These are phyloP conservation scores for Cheumatopsyche charites DNA, from an alignment of 1,140 invertebrate species.

Conservation along the genomic window DNA sequence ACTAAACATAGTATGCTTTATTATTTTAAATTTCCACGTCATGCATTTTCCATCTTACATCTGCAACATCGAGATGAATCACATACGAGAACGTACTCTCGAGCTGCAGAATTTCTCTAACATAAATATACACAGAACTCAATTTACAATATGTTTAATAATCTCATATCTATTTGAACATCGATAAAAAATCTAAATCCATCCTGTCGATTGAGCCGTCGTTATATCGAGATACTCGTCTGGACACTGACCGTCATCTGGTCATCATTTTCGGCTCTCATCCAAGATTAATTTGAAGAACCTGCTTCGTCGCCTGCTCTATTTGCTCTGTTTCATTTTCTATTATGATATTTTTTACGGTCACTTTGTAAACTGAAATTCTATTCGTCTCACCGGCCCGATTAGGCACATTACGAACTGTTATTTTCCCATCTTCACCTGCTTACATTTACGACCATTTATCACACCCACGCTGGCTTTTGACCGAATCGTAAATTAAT, in stretches of 20 bases:
- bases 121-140: no score
- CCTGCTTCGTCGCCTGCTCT: background rate
- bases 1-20: no score
- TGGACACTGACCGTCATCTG: conserved; percentile 7
- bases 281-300: conserved; percentile 6
- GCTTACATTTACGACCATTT: conserved; percentile 1
- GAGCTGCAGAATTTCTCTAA: no score
- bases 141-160: no score
- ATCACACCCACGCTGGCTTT: background rate
- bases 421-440: conserved; percentile 19
- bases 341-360: background rate
- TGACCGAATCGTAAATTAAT: background rate
- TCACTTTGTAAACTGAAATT: background rate
- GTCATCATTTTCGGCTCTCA: background rate
- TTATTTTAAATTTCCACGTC: no score
- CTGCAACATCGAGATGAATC: no score
- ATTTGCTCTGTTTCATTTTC: background rate
- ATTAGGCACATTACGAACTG: conserved; percentile 10
- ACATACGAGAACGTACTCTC: no score
- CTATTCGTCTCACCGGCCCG: conserved; percentile 5
- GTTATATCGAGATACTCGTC: background rate
- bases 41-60: no score
- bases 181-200: no score
- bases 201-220: background rate
- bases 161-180: no score